These are phyloP conservation scores for Pollicipes pollicipes DNA, from an alignment of 1,140 invertebrate species.

Conservation along the genomic window DNA sequence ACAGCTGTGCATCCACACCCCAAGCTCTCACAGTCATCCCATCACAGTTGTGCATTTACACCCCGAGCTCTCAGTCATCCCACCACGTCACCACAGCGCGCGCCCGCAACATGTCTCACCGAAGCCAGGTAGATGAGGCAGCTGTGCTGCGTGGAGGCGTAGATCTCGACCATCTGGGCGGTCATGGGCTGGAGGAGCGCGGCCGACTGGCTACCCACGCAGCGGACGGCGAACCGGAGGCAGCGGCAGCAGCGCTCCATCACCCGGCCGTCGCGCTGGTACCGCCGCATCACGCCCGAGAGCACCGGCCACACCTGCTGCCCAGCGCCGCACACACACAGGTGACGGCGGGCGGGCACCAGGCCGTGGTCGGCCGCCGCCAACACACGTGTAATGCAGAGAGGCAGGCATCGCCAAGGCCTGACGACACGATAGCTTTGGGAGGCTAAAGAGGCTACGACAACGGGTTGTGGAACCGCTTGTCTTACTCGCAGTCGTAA, in stretches of 20 bases:
- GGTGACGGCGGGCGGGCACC: too few relatives aligned
- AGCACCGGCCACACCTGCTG: conserved; percentile 59
- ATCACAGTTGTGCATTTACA: too few relatives aligned
- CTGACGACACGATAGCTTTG: not conserved
- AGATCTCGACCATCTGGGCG: conserved; percentile 62
- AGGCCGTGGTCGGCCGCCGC: too few relatives aligned
- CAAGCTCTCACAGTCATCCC: too few relatives aligned
- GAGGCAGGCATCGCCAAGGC: too few relatives aligned
- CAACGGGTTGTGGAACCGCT: too few relatives aligned
- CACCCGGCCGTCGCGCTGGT: conserved; percentile 59
- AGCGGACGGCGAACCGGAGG: conserved; percentile 71
- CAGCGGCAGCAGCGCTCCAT: conserved; percentile 84
- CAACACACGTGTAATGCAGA: too few relatives aligned
- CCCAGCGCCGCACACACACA: conserved; percentile 11
- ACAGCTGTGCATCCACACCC: too few relatives aligned
- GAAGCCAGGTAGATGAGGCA: conserved; percentile 80
- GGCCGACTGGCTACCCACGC: conserved; percentile 56
- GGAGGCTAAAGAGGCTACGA: too few relatives aligned
- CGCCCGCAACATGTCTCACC: conserved; percentile 16
- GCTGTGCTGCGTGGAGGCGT: conserved; percentile 63
- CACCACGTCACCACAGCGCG: too few relatives aligned
- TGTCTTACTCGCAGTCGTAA: too few relatives aligned
- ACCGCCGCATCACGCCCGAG: conserved; percentile 52
- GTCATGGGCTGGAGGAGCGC: conserved; percentile 46
- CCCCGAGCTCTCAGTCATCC: too few relatives aligned